A percentile compares a stretch with the other conserved stretches of the same genome.
These are phyloP conservation scores for Anguilla marmorata DNA, from an alignment of 2,797 vertebrate species.

Conservation along the genomic window DNA sequence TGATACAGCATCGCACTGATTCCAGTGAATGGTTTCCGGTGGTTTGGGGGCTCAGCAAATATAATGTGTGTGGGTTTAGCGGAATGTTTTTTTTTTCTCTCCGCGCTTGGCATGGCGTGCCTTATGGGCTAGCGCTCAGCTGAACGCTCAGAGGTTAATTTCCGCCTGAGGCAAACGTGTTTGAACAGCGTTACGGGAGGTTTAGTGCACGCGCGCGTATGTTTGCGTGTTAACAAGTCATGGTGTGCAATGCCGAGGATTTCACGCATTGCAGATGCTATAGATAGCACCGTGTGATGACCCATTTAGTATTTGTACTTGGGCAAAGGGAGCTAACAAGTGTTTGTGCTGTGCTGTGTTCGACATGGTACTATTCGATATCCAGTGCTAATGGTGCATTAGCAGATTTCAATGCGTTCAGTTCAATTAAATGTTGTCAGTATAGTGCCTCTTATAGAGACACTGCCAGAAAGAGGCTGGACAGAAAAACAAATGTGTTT, in stretches of 20 bases:
- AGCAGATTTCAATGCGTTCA: neutral
- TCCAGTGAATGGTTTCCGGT: neutral
- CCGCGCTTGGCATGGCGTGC: neutral
- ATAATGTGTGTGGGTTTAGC: neutral
- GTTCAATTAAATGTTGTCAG: no score
- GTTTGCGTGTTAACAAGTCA: neutral
- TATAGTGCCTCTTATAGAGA: no score
- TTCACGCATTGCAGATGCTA: neutral
- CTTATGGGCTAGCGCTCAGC: neutral
- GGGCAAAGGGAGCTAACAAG: neutral
- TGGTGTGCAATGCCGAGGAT: neutral
- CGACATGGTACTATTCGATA: neutral
- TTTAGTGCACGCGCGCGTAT: neutral
- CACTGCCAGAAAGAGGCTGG: no score
- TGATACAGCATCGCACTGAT: neutral
- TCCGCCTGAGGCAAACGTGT: neutral
- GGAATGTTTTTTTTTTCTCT: neutral
- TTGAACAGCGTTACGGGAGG: neutral
- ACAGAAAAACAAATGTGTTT: no score
- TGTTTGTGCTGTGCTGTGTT: neutral
- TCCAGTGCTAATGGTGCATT: neutral
- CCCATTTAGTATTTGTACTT: neutral
- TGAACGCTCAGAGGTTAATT: neutral
- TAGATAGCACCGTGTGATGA: no score
- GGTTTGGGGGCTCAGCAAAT: neutral